These are phyloP conservation scores for Ectropis crepuscularia DNA, from an alignment of 2,888 invertebrate genomes.

Conservation along the genomic window DNA sequence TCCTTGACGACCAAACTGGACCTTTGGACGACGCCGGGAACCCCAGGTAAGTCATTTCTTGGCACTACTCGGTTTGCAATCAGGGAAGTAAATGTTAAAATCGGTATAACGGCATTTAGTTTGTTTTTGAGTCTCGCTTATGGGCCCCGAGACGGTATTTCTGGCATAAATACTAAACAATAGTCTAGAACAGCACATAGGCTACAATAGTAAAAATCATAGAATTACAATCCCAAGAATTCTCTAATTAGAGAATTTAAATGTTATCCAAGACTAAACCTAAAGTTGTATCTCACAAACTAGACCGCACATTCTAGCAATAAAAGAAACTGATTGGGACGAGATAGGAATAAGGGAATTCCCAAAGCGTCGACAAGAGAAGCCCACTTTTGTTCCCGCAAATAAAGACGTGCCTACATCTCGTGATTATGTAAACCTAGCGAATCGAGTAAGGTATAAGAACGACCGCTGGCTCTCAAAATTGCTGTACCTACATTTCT, in stretches of 20 bases:
- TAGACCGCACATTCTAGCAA: conserved; percentile 33
- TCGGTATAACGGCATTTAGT: too few relatives aligned
- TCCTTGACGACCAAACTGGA: too few relatives aligned
- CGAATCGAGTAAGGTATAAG: conserved; percentile 30
- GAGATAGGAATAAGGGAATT: conserved; percentile 49
- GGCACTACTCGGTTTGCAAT: too few relatives aligned
- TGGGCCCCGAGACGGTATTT: too few relatives aligned
- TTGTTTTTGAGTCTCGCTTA: too few relatives aligned
- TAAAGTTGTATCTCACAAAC: conserved; percentile 7
- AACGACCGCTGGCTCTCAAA: conserved; percentile 10
- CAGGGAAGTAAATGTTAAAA: too few relatives aligned
- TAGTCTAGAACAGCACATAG: too few relatives aligned
- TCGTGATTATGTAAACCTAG: conserved; percentile 47
- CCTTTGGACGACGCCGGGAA: too few relatives aligned
- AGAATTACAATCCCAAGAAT: not conserved
- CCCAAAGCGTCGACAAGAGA: conserved; percentile 38
- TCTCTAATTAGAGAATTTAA: not conserved
- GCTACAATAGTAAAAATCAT: not conserved
- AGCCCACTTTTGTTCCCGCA: conserved; percentile 45
- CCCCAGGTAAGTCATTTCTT: too few relatives aligned
- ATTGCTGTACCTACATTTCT: conserved; percentile 26
- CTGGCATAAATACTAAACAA: too few relatives aligned
- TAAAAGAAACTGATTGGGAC: conserved; percentile 44
- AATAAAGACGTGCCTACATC: conserved; percentile 47
- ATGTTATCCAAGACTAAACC: not conserved